phyloP scores from a whole-genome alignment of 2,797 vertebrate genomes.

The Picus viridis region DNA sequence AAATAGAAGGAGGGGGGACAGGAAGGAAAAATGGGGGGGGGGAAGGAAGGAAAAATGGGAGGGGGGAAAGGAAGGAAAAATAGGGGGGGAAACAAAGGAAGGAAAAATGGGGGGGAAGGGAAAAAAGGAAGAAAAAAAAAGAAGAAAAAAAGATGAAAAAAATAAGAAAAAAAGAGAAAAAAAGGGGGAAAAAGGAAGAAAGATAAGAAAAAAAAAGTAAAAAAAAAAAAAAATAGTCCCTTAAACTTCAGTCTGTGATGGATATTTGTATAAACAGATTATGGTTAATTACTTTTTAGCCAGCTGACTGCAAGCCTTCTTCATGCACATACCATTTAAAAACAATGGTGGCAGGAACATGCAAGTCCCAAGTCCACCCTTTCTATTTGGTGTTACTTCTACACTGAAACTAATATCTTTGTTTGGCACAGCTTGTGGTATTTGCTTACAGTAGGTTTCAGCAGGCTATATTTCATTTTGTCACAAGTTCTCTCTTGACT shows the following conservation, averaged over 20 bases:
- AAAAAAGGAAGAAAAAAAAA: too few relatives aligned
- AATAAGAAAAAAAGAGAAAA: neutral
- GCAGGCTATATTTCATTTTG: constrained; percentile 56
- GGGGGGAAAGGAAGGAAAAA: too few relatives aligned
- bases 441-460: constrained; percentile 67
- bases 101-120: too few relatives aligned
- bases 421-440: constrained; percentile 54
- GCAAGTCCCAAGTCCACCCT: neutral
- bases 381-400: constrained; percentile 18
- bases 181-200: neutral
- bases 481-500: constrained; percentile 28
- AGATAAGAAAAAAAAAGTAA: too few relatives aligned
- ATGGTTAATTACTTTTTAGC: neutral
- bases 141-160: too few relatives aligned
- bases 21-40: too few relatives aligned
- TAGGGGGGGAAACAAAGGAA: too few relatives aligned
- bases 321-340: neutral
- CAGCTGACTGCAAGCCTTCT: neutral
- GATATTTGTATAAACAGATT: neutral
- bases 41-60: too few relatives aligned
- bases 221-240: neutral
- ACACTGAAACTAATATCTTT: constrained; percentile 40
- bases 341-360: neutral
- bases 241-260: neutral
- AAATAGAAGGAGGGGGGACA: too few relatives aligned